Conservation (phyloP, 2,113 vertebrate species). For the Myotis brandtii region DNA sequence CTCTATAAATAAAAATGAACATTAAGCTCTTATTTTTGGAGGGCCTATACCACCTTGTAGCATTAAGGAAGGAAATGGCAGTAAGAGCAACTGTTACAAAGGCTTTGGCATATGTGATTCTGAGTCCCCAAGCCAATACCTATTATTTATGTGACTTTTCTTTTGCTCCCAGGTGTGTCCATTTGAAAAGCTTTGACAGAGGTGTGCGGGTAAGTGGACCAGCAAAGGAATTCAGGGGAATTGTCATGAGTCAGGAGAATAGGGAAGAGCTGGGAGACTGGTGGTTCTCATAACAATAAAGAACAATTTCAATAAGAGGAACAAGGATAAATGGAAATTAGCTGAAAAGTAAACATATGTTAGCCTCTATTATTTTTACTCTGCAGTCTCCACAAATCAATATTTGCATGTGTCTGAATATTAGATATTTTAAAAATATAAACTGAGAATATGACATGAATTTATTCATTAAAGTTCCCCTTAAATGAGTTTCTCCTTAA, state of each 20-base stretch:
- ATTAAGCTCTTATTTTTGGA: not conserved
- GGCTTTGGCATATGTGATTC: not conserved
- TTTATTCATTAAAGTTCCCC: conserved; percentile 17
- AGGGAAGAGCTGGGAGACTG: not conserved
- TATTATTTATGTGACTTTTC: not conserved
- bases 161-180: not conserved
- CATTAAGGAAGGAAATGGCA: not conserved
- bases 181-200: not conserved
- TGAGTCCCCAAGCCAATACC: not conserved
- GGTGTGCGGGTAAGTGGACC: not conserved
- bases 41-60: not conserved
- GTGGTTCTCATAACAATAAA: not conserved
- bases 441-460: not conserved
- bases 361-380: not conserved
- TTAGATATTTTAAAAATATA: not conserved
- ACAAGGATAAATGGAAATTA: not conserved
- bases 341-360: not conserved
- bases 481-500: conserved; percentile 29
- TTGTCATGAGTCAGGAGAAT: not conserved
- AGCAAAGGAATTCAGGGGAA: not conserved
- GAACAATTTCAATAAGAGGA: not conserved
- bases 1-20: not conserved
- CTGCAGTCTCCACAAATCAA: not conserved
- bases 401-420: conserved; percentile 26
- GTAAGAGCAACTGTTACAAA: not conserved